phyloP scores from a whole-genome alignment of 2,113 vertebrate species.

The Oplegnathus fasciatus region DNA sequence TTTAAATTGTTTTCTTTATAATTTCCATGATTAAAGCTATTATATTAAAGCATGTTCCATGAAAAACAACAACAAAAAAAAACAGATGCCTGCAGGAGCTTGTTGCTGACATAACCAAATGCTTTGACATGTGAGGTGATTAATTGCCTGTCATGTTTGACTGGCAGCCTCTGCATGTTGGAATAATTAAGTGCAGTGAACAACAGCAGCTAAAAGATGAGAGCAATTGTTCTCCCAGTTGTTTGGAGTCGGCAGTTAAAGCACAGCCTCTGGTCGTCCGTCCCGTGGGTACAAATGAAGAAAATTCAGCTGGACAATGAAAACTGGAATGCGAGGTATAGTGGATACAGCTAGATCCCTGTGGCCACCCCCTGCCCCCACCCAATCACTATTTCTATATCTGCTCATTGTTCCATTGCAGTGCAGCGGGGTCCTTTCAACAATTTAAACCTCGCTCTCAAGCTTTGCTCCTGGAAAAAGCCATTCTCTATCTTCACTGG shows the following conservation, averaged over 20 bases:
- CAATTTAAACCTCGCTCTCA: constrained; percentile 71
- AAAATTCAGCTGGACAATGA: constrained; percentile 53
- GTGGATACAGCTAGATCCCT: constrained; percentile 37
- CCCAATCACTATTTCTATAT: constrained; percentile 60
- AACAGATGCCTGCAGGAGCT: constrained; percentile 1
- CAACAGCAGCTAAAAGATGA: constrained; percentile 46
- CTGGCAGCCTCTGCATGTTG: constrained; percentile 40
- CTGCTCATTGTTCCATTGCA: constrained; percentile 65
- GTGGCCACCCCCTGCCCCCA: constrained; percentile 5
- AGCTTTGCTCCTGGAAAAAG: constrained; percentile 55
- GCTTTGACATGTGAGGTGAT: constrained; percentile 53
- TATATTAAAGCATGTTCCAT: not conserved
- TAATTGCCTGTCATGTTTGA: constrained; percentile 63
- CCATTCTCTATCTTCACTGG: constrained; percentile 65
- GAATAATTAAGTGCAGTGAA: constrained; percentile 43
- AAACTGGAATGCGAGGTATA: constrained; percentile 30
- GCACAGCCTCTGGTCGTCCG: constrained; percentile 34
- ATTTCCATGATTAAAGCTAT: not conserved
- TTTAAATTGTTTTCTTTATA: not conserved
- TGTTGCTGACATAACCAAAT: constrained; percentile 18
- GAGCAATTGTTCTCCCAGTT: constrained; percentile 30
- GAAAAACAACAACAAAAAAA: not conserved
- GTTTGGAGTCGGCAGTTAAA: constrained; percentile 49
- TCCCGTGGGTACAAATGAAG: constrained; percentile 41
- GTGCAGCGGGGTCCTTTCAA: constrained; percentile 61